Evolutionary conservation across 2,797 vertebrate species (phyloP).

Genomic region (Selene dorsalis): DNA sequence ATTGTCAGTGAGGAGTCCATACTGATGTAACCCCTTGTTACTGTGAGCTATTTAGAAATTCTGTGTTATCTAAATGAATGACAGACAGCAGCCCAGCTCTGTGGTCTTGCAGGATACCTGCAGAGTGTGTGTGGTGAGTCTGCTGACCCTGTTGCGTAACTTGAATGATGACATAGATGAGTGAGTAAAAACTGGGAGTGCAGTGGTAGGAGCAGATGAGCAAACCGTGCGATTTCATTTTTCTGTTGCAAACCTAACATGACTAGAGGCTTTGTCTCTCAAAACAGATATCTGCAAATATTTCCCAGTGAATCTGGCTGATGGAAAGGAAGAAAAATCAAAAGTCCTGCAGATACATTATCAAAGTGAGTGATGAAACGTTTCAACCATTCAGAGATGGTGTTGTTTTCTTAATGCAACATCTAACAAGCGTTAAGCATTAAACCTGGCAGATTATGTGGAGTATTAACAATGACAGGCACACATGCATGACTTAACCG

Average conservation of each 20-base stretch:
- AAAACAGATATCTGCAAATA: background rate
- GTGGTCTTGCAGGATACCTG: conserved; percentile 33
- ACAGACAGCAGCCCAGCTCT: conserved; percentile 16
- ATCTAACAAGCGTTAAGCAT: conserved; percentile 7
- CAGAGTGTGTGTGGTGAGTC: conserved; percentile 17
- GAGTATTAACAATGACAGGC: conserved; percentile 7
- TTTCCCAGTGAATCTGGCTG: background rate
- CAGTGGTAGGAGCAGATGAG: conserved; percentile 20
- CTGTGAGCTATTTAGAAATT: conserved; percentile 32
- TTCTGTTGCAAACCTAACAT: conserved; percentile 5
- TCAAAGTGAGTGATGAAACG: background rate
- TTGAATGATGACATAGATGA: conserved; percentile 28
- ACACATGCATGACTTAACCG: conserved; percentile 1
- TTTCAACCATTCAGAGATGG: conserved; percentile 2
- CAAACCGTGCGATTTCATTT: conserved; percentile 29
- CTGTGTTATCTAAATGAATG: conserved; percentile 33
- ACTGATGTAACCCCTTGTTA: conserved; percentile 50
- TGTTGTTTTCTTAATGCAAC: background rate
- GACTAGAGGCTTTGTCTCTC: background rate
- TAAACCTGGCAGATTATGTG: background rate
- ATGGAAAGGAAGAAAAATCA: background rate
- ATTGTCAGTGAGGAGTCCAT: conserved; percentile 33
- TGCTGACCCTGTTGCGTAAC: conserved; percentile 48
- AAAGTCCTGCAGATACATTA: background rate
- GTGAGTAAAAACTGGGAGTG: conserved; percentile 15